Conservation (phyloP, 2,888 invertebrate genomes). For the Morinoia aosen region DNA sequence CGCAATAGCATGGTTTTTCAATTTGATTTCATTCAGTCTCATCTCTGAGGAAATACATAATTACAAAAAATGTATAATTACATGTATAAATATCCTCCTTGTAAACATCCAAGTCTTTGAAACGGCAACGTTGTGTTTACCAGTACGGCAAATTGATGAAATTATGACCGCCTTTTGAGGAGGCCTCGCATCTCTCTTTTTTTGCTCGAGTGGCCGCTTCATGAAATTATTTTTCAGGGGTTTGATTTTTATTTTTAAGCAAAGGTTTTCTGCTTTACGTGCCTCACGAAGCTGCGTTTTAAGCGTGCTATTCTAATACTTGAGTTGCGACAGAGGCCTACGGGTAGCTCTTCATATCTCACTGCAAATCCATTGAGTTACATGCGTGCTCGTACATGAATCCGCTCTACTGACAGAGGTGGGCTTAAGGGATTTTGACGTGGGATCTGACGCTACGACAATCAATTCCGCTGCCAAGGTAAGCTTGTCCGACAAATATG, state of each 20-base stretch:
- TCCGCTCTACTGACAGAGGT: background rate
- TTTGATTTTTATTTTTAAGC: background rate
- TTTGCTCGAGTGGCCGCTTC: background rate
- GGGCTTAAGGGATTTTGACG: background rate
- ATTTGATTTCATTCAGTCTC: no score
- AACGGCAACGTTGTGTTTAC: background rate
- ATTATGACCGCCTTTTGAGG: background rate
- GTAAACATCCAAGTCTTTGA: background rate
- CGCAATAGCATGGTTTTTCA: no score
- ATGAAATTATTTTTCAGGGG: background rate
- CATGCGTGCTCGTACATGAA: background rate
- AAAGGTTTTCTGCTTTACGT: background rate
- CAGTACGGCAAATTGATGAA: background rate
- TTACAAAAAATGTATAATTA: background rate
- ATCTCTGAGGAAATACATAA: background rate
- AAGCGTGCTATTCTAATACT: no score
- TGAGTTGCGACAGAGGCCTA: no score
- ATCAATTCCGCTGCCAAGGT: background rate
- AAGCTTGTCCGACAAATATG: background rate
- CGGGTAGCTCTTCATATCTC: background rate
- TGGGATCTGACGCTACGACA: no score
- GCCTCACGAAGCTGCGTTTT: no score
- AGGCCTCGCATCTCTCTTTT: background rate
- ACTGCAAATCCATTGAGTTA: background rate
- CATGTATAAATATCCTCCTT: background rate